These are phyloP conservation scores for Ceratosolen solmsi DNA, from an alignment of 1,140 invertebrate genomes.

Conservation along the genomic window DNA sequence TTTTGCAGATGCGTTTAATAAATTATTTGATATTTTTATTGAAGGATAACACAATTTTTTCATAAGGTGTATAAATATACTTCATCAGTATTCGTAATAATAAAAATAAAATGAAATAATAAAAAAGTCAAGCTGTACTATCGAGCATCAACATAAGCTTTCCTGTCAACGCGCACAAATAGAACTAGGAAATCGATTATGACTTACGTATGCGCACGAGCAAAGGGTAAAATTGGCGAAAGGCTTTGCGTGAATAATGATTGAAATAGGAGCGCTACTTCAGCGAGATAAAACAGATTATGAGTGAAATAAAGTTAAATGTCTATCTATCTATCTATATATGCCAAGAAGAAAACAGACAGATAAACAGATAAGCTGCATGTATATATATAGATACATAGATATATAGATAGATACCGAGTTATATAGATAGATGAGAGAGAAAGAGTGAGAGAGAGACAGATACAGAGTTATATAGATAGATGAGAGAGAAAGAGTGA, in stretches of 20 bases:
- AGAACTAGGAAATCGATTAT: not conserved
- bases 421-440: too few species aligned
- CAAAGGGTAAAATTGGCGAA: not conserved
- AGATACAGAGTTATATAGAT: not conserved
- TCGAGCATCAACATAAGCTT: too few species aligned
- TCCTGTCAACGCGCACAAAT: not conserved
- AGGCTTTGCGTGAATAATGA: conserved; percentile 9
- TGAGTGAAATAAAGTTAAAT: not conserved
- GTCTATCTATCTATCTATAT: not conserved
- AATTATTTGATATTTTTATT: too few species aligned
- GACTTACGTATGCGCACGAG: conserved; percentile 17
- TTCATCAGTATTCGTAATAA: too few species aligned
- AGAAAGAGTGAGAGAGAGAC: not conserved
- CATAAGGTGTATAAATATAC: too few species aligned
- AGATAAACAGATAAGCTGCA: too few species aligned
- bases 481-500: not conserved
- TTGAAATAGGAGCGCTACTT: not conserved
- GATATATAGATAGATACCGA: too few species aligned
- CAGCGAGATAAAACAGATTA: not conserved
- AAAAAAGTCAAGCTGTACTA: too few species aligned
- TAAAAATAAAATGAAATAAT: too few species aligned
- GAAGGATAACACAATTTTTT: too few species aligned
- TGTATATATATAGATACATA: too few species aligned
- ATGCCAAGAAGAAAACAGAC: not conserved
- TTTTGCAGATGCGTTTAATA: too few species aligned